A percentile compares a stretch with the other conserved stretches of the same genome.
Evolutionary conservation across 2,113 vertebrate genomes (phyloP).

Genomic region (Trogon melanurus): DNA sequence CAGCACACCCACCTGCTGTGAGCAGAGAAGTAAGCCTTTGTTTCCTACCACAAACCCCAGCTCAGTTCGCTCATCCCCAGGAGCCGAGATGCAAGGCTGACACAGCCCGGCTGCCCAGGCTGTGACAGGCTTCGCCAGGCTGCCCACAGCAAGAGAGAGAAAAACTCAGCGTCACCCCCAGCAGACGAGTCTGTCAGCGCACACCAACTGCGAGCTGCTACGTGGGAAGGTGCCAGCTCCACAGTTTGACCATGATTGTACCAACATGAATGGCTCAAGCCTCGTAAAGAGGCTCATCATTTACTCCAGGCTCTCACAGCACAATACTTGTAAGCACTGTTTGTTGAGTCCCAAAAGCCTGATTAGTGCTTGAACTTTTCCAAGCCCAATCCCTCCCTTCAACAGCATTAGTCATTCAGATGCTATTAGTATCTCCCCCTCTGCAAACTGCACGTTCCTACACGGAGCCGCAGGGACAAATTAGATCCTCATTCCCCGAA

Average conservation of each 20-base stretch:
- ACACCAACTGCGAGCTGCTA: fast-evolving
- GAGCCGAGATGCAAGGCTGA: neutral
- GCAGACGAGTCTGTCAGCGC: fast-evolving
- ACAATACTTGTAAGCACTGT: neutral
- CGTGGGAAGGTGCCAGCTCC: neutral
- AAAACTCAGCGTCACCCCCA: neutral
- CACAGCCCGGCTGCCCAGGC: neutral
- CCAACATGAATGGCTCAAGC: neutral
- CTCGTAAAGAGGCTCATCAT: neutral
- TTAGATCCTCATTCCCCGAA: neutral
- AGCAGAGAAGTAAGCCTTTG: neutral
- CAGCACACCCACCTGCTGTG: neutral
- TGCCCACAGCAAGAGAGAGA: neutral
- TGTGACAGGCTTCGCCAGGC: neutral
- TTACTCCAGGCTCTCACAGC: neutral
- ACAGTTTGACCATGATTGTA: neutral
- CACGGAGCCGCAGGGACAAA: neutral
- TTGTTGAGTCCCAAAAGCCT: neutral
- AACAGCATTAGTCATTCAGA: neutral
- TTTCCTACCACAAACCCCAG: neutral
- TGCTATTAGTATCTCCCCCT: neutral
- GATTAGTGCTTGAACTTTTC: neutral
- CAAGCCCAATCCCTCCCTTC: neutral
- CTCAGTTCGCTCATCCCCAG: neutral
- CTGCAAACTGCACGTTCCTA: fast-evolving